Conservation (phyloP, 2,113 vertebrate genomes). For the Syngnathus floridae region DNA sequence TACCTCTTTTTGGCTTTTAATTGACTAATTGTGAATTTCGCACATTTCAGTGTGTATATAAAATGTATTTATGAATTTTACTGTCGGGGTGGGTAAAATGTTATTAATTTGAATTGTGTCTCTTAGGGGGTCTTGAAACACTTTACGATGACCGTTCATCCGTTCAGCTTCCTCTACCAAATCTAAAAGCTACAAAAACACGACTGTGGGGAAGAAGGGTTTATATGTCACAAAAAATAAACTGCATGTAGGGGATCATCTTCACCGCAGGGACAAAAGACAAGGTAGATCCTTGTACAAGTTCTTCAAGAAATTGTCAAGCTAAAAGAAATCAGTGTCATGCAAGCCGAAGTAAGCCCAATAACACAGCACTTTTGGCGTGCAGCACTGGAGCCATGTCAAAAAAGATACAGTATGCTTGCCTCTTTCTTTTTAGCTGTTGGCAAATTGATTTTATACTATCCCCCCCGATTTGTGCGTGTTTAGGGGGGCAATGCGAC, state of each 20-base stretch:
- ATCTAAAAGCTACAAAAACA: constrained; percentile 8
- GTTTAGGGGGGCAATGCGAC: constrained; percentile 10
- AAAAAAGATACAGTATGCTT: constrained; percentile 24
- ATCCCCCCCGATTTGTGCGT: constrained; percentile 10
- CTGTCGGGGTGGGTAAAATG: no score
- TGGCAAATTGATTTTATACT: constrained; percentile 44
- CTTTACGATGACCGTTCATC: neutral
- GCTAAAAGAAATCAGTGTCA: constrained; percentile 53
- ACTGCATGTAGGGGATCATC: constrained; percentile 43
- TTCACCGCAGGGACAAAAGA: constrained; percentile 55
- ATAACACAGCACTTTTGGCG: constrained; percentile 51
- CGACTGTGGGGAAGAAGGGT: constrained; percentile 19
- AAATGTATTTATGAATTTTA: no score
- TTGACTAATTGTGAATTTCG: no score
- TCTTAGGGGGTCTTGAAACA: no score
- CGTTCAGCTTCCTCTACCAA: neutral
- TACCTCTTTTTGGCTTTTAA: no score
- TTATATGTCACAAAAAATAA: constrained; percentile 50
- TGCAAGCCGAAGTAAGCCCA: constrained; percentile 52
- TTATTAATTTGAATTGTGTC: no score
- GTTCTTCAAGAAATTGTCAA: constrained; percentile 59
- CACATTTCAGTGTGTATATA: no score
- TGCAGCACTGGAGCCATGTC: constrained; percentile 33
- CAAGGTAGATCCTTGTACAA: constrained; percentile 48
- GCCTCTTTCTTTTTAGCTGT: constrained; percentile 37